A percentile compares a stretch with the other conserved stretches of the same genome.
Conservation (phyloP, 2,113 vertebrate genomes). For the Dolichotis patagonum region DNA sequence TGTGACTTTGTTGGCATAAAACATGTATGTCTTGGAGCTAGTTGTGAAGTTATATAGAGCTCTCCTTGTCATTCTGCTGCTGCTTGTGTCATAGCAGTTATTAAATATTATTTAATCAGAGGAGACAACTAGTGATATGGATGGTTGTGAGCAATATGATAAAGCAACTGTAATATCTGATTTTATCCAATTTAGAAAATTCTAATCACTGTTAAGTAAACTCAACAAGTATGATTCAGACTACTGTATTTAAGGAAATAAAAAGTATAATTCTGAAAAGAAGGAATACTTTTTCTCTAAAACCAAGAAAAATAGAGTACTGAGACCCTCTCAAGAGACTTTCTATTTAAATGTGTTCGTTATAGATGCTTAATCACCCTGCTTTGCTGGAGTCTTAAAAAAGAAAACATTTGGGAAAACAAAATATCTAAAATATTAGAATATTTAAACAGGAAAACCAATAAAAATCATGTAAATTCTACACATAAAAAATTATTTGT, state of each 20-base stretch:
- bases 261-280: background rate
- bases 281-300: background rate
- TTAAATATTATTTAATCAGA: background rate
- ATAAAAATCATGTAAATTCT: background rate
- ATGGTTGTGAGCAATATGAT: background rate
- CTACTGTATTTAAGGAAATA: background rate
- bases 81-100: background rate
- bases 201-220: background rate
- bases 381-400: slow-evolving; percentile 7
- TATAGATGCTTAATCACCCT: background rate
- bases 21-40: background rate
- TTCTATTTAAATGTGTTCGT: background rate
- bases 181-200: slow-evolving; percentile 33
- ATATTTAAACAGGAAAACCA: slow-evolving; percentile 21
- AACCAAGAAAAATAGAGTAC: background rate
- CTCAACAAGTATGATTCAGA: background rate
- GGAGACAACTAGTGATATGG: background rate
- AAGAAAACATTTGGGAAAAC: background rate
- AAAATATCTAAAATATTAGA: background rate
- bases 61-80: background rate
- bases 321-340: background rate
- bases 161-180: slow-evolving; percentile 1
- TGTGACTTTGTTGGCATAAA: background rate
- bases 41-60: background rate
- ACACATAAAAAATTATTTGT: background rate